Base-by-base conservation (phyloP, 2,797 vertebrate species). In the Craterocephalus amniculus region DNA sequence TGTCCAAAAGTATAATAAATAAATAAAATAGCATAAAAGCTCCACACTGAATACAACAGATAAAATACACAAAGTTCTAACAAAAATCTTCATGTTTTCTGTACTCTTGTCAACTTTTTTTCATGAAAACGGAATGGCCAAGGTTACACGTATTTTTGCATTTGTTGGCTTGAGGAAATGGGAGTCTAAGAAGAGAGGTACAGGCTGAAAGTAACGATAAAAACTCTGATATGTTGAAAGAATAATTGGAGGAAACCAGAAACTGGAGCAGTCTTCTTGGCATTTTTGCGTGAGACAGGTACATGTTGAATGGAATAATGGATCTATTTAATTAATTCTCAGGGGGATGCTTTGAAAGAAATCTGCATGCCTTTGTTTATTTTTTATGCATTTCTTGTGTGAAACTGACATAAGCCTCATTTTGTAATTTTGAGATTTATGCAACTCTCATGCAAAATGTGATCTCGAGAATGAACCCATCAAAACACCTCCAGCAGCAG, bases 401-500 rank as follows among this genome's bases (percentile, higher is more conserved):
- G 35, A 43, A 63, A 63, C 58, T 18, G 63, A 43, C 43, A 20
- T 12, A 38, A 45, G 45, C 36, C 24, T 55, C 16, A 54, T 61
- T 60, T 20, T 34, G 52, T 22, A 22, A 52, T 61, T 67, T 67
- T 64, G 22, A 31, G 51, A 67, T 76, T 74, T 40, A 65, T 35
- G 49, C 51, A 73, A 76, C 63, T 57, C 26, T 58, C 61, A 58
- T 70, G 34, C 63, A 79, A 74, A 65, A 85, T 70, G 68, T 26
- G 31, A 66, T 76, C 64, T 59, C 35, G 31, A 43, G 24, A 68
- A 65, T 67, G 54, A 87, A 79, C 73, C 56, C 70, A 57, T 74
- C 52, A 78, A 80, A 75, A 80, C 58, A 72, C 56, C 66, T 70
- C 62, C 7, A 63, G 70, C 43, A 58, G 70, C 27, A 51, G 29